Base-by-base conservation (phyloP, 1,140 invertebrate genomes). In the Drosophila trapezifrons region DNA sequence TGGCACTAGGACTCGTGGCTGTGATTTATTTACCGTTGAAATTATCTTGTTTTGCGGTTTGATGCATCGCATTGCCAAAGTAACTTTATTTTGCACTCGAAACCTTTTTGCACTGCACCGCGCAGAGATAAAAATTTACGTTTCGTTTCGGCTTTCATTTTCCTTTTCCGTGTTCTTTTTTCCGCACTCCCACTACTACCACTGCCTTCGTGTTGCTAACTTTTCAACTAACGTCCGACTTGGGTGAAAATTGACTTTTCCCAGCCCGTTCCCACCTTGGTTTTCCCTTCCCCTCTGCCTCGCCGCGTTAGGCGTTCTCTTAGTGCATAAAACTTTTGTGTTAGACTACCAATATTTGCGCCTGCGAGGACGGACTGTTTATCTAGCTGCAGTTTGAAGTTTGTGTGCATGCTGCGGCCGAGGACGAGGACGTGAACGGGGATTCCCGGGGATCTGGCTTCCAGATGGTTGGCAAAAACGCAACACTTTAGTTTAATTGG, bases 11-110 rank as follows among this genome's bases (percentile, higher is more conserved):
- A 71, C 45, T 46, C 80, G 64, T 80, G 75, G 62, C 70, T 76
- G 82, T 90, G 86, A 90, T 90, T 90, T 90, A 90, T 90, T 90
- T 90, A 90, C 86, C 79, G 86, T 90, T 90, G 82, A 90, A 90
- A 90, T 90, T 90, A 90, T 90, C 86, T 87, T 90, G 86, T 90
- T 90, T 90, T 90, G 86, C 82, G 86, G 86, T 90, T 85, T 90
- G 83, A 87, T 87, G 83, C 83, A 87, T 87, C 83, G 76, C 83
- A 87, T 74, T 87, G 83, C 79, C 76, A 87, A 87, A 87, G 83
- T 87, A 87, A 87, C 83, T 87, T 87, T 87, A 87, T 87, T 87
- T 87, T 83, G 83, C 83, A 87, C 83, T 87, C 83, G 76, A 87
- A 87, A 87, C 79, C 83, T 87, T 87, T 86, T 87, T 87, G 83